phyloP scores from a whole-genome alignment of 2,888 invertebrate species.

The Xylophagus ater region DNA sequence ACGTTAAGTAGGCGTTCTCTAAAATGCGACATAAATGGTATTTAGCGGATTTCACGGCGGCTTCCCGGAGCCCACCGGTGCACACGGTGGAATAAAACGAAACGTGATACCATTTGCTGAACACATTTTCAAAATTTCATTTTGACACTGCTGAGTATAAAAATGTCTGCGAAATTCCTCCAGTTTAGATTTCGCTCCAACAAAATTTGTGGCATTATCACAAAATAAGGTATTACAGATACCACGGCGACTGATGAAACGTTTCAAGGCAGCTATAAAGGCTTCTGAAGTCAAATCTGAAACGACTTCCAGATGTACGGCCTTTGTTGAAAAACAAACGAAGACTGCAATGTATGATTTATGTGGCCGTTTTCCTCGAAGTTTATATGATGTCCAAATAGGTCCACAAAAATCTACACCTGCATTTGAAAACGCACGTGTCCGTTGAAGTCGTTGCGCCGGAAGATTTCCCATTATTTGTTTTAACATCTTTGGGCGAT shows the following conservation, averaged over 20 bases:
- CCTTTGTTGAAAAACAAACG: constrained; percentile 14
- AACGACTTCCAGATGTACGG: constrained; percentile 18
- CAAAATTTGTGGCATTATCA: constrained; percentile 19
- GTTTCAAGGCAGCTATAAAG: constrained; percentile 18
- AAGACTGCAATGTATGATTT: constrained; percentile 19
- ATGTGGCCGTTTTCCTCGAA: constrained; percentile 4
- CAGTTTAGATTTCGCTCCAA: constrained; percentile 18
- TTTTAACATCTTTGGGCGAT: constrained; percentile 1
- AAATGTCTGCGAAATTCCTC: too few species aligned
- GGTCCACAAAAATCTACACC: too few species aligned
- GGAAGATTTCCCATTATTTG: constrained; percentile 18
- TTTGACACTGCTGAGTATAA: too few species aligned
- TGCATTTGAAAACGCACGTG: too few species aligned
- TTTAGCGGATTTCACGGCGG: constrained; percentile 2
- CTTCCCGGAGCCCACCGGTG: too few species aligned
- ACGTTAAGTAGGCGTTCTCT: constrained; percentile 14
- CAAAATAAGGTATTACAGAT: constrained; percentile 12
- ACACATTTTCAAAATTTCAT: neutral
- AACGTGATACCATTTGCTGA: too few species aligned
- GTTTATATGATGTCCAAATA: too few species aligned
- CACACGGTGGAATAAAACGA: constrained; percentile 23
- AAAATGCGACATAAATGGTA: neutral
- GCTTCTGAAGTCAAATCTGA: constrained; percentile 16
- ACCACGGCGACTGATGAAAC: constrained; percentile 16
- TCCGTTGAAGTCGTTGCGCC: too few species aligned